Evolutionary conservation across 37 sponge, comb jelly and placozoan genomes (phyloP), one percentile per base, ranked within the genome.

Genomic region (Halisarca cf. caerulea): DNA sequence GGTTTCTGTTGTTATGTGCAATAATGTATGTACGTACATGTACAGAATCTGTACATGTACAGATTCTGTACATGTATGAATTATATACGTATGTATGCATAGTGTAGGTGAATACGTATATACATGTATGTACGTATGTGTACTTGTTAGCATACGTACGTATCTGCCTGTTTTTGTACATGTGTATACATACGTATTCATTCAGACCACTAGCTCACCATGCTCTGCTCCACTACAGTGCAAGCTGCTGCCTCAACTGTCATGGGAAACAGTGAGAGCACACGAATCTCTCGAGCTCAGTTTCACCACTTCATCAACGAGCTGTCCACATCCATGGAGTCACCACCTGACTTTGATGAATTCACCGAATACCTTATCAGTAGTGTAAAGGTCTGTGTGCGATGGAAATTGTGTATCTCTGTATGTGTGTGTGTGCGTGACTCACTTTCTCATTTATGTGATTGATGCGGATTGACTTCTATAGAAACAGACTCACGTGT

Each of bases 311-410:
- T 82, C 79, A 83, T 90, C 1, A 69, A 81, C 18, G 43, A 62
- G 71, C 83, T 90, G 33, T 80, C 80, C 8, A 28, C 64, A 1
- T 51, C n/a, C 39, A 77, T 90, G 86, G 8, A 41, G 0, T 44
- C 77, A 74, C 78, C 42, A 24, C 32, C 2, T 0, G 61, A 82
- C 54, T 66, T 86, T 47, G 83, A 82, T 32, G 86, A 86, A 71
- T 90, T 90, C 43, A 30, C 47, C 21, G 90, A 90, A 30, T 83
- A 75, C 59, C 83, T 90, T 36, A 18, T 8, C 8, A 41, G 77
- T 14, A 82, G 83, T 58, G 40, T 86, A 25, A 83, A 90, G 83
- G 90, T 90, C 20, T 57, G 47, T n/a, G n/a, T n/a, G n/a, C n/a
- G n/a, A n/a, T n/a, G n/a, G n/a, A n/a, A n/a, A n/a, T n/a, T n/a